Conservation (phyloP, 2,888 invertebrate species). For the Pyralis farinalis region DNA sequence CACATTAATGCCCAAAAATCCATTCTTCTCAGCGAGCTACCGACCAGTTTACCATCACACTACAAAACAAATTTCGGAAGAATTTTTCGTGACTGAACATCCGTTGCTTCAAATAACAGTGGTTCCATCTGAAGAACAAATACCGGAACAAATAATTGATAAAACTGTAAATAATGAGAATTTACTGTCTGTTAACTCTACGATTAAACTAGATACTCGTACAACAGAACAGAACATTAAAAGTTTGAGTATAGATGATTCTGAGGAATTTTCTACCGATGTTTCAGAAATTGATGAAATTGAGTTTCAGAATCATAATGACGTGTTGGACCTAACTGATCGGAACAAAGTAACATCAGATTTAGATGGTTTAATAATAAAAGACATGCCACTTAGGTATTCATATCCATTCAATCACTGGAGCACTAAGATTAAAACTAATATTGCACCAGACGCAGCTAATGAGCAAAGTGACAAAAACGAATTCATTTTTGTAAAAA, state of each 20-base stretch:
- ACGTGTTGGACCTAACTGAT: not conserved
- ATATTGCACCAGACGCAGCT: not conserved
- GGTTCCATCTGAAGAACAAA: too few species aligned
- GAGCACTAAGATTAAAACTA: not conserved
- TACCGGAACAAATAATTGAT: too few species aligned
- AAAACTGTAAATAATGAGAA: too few species aligned
- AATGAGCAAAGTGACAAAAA: conserved; percentile 15
- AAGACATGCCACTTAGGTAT: not conserved
- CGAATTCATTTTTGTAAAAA: conserved; percentile 33
- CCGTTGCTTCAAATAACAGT: too few species aligned
- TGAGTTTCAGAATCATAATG: not conserved
- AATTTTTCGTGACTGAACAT: too few species aligned
- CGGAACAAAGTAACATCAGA: not conserved
- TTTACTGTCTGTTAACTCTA: too few species aligned
- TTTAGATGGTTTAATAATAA: not conserved
- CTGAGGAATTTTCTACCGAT: conserved; percentile 6
- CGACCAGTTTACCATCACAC: not conserved
- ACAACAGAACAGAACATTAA: too few species aligned
- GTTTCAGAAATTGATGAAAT: conserved; percentile 3
- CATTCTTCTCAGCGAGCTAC: not conserved
- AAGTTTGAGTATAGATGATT: not conserved
- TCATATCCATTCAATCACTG: too few species aligned
- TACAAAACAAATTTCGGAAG: too few species aligned
- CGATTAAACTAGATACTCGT: too few species aligned
- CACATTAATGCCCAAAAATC: conserved; percentile 11